Base-by-base conservation (phyloP, 1,140 invertebrate species). In the Panagrolaimus sp. region DNA sequence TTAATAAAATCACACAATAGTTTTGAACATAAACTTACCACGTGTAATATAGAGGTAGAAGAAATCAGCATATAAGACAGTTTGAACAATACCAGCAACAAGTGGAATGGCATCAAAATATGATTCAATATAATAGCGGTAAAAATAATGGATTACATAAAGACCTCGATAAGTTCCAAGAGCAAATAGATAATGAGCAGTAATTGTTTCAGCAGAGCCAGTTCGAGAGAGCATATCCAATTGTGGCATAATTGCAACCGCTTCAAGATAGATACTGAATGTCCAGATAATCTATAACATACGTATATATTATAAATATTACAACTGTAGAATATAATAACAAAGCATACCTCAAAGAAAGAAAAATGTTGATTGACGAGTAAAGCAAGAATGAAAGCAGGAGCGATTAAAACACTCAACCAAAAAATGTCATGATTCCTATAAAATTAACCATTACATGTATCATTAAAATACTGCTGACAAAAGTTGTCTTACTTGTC, bases 1-100 rank as follows among this genome's bases (percentile, higher is more conserved):
- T 47, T 21, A 62, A 4, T 9, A 6, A 44, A 15, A 12, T 32
- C 1, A 14, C 38, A n/a, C 28, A 7, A 17, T 38, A 21, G 6
- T 52, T 28, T 9, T 21, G 7, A 38, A 38, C 2, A 38, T 38
- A 38, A 45, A 71, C 45, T 84, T 87, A 92, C 91, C 92, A 93
- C 96, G 96, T 83, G 95, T 98, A 84, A 98, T 91, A 85, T 99
- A 99, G 65, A 99, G 88, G 87, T 98, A 99, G 88, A 99, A 99
- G 88, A 99, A 99, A 87, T 99, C 96, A 87, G 95, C 98, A 86
- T 98, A 99, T 43, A 99, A 88, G 68, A 98, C 90, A 43, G 96
- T 98, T 85, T 99, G 96, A 14, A 75, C 78, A 43, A 83, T 78
- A 64, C 75, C 75, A 67, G 77, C 71, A 43, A 96, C 90, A 69